phyloP scores from a whole-genome alignment of 2,113 vertebrate species.

The Menura novaehollandiae region DNA sequence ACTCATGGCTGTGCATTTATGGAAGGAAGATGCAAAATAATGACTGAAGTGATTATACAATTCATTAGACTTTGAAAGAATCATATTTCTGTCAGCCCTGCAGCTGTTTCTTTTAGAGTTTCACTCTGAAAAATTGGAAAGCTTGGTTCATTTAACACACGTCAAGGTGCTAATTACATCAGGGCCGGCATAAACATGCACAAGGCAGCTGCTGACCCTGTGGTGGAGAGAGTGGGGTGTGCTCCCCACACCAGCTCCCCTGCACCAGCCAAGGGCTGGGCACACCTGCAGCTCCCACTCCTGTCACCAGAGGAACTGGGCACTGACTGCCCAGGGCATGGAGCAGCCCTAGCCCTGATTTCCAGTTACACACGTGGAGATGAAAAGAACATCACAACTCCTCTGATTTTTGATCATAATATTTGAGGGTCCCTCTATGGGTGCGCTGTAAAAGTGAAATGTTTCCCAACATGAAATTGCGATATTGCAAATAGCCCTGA shows the following conservation, averaged over 20 bases:
- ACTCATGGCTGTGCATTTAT: not conserved
- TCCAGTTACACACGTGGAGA: rapidly evolving
- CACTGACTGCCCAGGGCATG: rapidly evolving
- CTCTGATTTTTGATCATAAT: not conserved
- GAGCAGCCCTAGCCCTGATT: not conserved
- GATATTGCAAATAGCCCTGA: not conserved
- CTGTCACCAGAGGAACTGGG: not conserved
- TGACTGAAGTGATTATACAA: constrained; percentile 39
- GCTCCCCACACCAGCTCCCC: not conserved
- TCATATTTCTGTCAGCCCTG: constrained; percentile 39
- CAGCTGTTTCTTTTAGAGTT: constrained; percentile 51
- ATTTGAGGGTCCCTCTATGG: not conserved
- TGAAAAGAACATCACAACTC: not conserved
- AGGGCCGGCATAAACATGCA: not conserved
- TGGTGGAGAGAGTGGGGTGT: not conserved
- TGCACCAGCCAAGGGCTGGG: rapidly evolving
- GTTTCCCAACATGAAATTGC: not conserved
- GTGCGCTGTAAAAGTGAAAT: not conserved
- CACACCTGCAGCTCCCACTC: not conserved
- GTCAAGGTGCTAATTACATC: constrained; percentile 50
- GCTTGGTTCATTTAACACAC: constrained; percentile 27
- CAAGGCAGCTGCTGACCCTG: constrained; percentile 33
- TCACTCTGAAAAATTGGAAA: constrained; percentile 8
- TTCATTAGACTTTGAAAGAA: constrained; percentile 44
- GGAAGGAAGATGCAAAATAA: constrained; percentile 8